Conservation (phyloP, 2,797 vertebrate species). For the Helarctos malayanus region DNA sequence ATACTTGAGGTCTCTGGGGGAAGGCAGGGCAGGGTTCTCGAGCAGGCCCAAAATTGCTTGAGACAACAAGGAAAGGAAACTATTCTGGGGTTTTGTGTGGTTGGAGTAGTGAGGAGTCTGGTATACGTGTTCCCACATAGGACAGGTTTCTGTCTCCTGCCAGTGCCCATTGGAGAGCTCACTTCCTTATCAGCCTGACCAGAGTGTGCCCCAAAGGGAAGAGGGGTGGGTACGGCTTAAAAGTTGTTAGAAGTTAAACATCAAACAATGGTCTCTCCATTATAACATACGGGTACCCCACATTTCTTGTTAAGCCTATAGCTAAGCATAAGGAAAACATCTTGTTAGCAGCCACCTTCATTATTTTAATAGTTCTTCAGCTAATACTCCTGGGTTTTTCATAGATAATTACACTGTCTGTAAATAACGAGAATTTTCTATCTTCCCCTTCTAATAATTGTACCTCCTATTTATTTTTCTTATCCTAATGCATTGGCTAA, state of each 20-base stretch:
- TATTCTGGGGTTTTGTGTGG: not conserved
- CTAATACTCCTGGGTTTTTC: constrained; percentile 9
- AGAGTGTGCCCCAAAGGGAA: not conserved
- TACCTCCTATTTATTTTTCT: not conserved
- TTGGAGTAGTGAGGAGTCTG: not conserved
- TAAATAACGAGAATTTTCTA: constrained; percentile 19
- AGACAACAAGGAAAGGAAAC: not conserved
- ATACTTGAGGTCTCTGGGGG: not conserved
- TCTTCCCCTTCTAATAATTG: constrained; percentile 29
- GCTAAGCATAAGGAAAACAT: constrained; percentile 7
- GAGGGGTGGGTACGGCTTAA: not conserved
- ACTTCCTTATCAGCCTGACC: not conserved
- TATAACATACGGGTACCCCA: not conserved
- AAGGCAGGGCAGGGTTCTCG: not conserved
- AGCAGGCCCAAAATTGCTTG: not conserved
- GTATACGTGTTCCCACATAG: not conserved
- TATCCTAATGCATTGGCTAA: not conserved
- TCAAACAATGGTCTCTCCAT: not conserved
- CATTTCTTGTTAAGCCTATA: not conserved
- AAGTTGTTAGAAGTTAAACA: constrained; percentile 34
- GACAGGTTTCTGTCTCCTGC: not conserved
- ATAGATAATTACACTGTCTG: not conserved
- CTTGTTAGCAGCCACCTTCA: not conserved
- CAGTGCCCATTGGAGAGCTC: not conserved
- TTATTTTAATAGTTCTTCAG: constrained; percentile 48